Conservation (phyloP, 2,113 vertebrate species). For the Sinocyclocheilus rhinocerous region DNA sequence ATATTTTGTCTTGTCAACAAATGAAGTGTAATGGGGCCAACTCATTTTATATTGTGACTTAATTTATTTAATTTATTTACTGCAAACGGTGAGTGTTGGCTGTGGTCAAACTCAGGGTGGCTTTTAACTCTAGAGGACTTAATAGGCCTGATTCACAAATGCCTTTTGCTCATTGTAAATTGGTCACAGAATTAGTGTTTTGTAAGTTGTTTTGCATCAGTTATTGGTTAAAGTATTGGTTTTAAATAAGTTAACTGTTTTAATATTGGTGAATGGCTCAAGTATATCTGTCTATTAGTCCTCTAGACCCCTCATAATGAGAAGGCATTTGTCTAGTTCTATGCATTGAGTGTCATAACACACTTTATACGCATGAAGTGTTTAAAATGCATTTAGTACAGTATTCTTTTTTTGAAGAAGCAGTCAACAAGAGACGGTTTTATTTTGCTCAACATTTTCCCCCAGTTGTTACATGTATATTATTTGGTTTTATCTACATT, state of each 20-base stretch:
- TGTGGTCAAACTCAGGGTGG: conserved; percentile 55
- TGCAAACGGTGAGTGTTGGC: conserved; percentile 55
- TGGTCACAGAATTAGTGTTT: conserved; percentile 14
- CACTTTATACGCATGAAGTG: conserved; percentile 59
- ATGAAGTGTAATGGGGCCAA: conserved; percentile 60
- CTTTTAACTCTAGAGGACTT: conserved; percentile 33
- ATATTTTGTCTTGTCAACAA: conserved; percentile 57
- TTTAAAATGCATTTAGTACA: conserved; percentile 54
- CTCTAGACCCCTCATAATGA: conserved; percentile 12
- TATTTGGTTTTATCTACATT: conserved; percentile 13
- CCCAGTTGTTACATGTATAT: conserved; percentile 23
- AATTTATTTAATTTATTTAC: conserved; percentile 65
- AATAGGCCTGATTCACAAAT: conserved; percentile 31
- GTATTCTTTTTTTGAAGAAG: conserved; percentile 41
- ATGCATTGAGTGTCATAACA: conserved; percentile 57
- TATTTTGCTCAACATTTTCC: conserved; percentile 6
- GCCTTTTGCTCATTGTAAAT: conserved; percentile 13
- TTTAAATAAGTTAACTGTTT: background rate
- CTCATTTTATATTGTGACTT: conserved; percentile 60
- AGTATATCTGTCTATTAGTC: background rate
- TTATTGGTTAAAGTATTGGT: background rate
- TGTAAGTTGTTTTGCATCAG: conserved; percentile 15
- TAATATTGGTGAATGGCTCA: background rate
- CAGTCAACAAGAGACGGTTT: conserved; percentile 27
- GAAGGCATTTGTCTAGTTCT: conserved; percentile 50